Percentiles rank a stretch among this genome's conserved stretches.
These are phyloP conservation scores for Anoncus sp. DNA, from an alignment of 2,888 invertebrate species.

Conservation along the genomic window DNA sequence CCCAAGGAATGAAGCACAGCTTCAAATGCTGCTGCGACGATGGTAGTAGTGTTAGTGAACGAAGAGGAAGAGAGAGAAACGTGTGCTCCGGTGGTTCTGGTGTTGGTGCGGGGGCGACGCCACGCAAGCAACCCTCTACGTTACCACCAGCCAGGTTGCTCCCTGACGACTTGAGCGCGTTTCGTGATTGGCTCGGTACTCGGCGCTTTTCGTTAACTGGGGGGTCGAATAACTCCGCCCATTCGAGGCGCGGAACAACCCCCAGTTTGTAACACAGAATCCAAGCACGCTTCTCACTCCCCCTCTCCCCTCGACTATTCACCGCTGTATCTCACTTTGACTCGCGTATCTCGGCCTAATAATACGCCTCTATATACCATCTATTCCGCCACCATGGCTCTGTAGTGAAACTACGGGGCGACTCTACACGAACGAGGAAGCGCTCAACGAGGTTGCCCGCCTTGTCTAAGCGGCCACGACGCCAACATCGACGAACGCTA, in stretches of 20 bases:
- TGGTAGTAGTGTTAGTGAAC: slow-evolving; percentile 32
- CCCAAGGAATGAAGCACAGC: slow-evolving; percentile 37
- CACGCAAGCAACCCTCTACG: slow-evolving; percentile 54
- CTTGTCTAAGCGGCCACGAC: slow-evolving; percentile 45
- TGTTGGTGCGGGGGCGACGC: slow-evolving; percentile 46
- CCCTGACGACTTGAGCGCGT: slow-evolving; percentile 56
- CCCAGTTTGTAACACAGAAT: slow-evolving; percentile 56
- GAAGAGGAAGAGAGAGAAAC: slow-evolving; percentile 55
- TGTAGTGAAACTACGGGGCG: slow-evolving; percentile 64
- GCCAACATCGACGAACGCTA: slow-evolving; percentile 67
- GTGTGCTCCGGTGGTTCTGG: slow-evolving; percentile 54
- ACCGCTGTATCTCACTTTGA: slow-evolving; percentile 47
- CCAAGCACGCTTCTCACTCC: slow-evolving; percentile 54
- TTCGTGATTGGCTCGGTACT: slow-evolving; percentile 69
- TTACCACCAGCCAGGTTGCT: slow-evolving; percentile 60
- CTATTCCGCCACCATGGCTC: slow-evolving; percentile 81
- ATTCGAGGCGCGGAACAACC: slow-evolving; percentile 75
- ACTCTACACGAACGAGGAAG: slow-evolving; percentile 55
- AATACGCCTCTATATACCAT: slow-evolving; percentile 80
- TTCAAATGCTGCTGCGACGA: slow-evolving; percentile 33
- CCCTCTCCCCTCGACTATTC: slow-evolving; percentile 37
- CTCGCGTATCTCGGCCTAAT: slow-evolving; percentile 73
- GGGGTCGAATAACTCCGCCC: slow-evolving; percentile 73
- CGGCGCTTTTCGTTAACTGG: slow-evolving; percentile 72
- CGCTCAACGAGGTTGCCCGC: slow-evolving; percentile 53